Conservation (phyloP, 2,113 vertebrate genomes). For the Tenrec ecaudatus region DNA sequence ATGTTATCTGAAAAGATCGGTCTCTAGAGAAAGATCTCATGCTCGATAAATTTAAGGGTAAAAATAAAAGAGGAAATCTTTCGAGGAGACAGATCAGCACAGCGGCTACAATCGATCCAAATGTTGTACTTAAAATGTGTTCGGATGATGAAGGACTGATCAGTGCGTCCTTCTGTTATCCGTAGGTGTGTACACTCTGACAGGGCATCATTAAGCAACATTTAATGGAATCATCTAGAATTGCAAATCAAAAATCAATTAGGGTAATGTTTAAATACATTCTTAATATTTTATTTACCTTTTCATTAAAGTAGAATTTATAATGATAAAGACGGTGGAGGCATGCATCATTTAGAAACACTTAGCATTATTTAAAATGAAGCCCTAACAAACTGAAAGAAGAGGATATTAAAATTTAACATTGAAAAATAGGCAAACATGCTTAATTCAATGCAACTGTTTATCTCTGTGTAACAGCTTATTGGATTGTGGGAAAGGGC, state of each 20-base stretch:
- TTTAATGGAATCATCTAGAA: conserved; percentile 45
- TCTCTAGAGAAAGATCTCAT: too few species aligned
- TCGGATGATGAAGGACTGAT: too few species aligned
- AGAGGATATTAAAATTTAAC: conserved; percentile 82
- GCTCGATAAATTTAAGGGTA: too few species aligned
- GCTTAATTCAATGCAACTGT: conserved; percentile 66
- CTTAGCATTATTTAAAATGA: conserved; percentile 81
- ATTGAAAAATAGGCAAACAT: conserved; percentile 71
- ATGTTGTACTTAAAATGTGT: too few species aligned
- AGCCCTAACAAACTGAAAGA: conserved; percentile 68
- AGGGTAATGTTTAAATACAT: conserved; percentile 70
- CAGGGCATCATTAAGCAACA: conserved; percentile 59
- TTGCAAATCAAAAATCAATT: conserved; percentile 69
- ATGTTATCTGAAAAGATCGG: too few species aligned
- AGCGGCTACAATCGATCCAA: too few species aligned
- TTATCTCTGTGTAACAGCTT: conserved; percentile 64
- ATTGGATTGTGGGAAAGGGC: conserved; percentile 65
- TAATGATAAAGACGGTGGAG: conserved; percentile 65
- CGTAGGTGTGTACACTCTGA: conserved; percentile 9
- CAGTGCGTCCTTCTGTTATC: not conserved
- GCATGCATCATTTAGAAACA: conserved; percentile 83
- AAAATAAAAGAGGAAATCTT: too few species aligned
- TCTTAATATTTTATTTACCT: conserved; percentile 81
- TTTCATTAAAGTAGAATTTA: conserved; percentile 76
- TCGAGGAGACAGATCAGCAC: too few species aligned